Evolutionary conservation across 2,113 vertebrate genomes (phyloP), one percentile per base, ranked within the genome.

Genomic region (Cryptomyrus ogoouensis): DNA sequence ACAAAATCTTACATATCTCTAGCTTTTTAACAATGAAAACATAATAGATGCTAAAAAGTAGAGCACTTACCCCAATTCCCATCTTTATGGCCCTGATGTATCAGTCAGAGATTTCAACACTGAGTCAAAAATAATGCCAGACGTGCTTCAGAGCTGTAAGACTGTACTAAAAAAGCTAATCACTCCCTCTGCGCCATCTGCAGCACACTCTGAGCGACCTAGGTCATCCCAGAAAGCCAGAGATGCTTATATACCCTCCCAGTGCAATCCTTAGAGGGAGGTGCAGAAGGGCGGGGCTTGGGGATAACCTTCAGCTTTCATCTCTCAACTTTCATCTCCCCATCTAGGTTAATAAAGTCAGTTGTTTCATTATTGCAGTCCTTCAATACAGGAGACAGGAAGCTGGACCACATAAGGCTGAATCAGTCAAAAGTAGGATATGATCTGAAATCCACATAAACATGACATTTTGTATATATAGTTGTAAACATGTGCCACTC

Each of bases 211-310:
- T 52, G n/a, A 53, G 85, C 9, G 50, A 56, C 85, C 6, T 27
- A 52, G 85, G 85, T 53, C 49, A 53, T 50, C 10, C 31, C 15
- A 52, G n/a, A 52, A 87, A 87, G 50, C 5, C 50, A n/a, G 50
- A 86, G 85, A 53, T 87, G 85, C 50, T 87, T 87, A 87, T 53
- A 87, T 53, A 53, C 49, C 44, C 47, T 53, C 85, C 15, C 85
- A 87, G 49, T 6, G 7, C 27, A n/a, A 17, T 47, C 85, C 49
- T 56, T 39, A 27, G 83, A 46, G 85, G 85, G 49, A 27, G 24
- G 49, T 87, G 15, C 24, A 17, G 27, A 27, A 50, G n/a, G 85
- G 85, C 7, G 85, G 85, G 12, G 85, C 85, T 47, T 56, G 49
- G 47, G 49, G 12, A 27, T 87, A 39, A 53, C 85, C 85, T 87